phyloP scores from a whole-genome alignment of 1,140 invertebrate genomes.

The Drosophila setifemur region DNA sequence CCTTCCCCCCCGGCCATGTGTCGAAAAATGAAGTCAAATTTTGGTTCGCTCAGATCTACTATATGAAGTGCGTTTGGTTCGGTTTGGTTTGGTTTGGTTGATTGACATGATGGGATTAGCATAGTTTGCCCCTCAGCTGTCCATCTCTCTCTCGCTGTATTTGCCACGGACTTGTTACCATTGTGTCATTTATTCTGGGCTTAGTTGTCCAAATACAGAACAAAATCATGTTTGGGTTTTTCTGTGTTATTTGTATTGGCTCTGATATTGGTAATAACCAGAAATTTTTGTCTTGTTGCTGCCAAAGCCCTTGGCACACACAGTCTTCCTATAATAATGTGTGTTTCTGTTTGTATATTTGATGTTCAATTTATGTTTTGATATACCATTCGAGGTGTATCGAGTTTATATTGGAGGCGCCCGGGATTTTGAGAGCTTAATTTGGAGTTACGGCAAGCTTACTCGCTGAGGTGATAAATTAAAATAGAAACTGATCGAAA shows the following conservation, averaged over 20 bases:
- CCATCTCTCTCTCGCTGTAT: constrained; percentile 5
- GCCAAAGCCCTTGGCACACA: constrained; percentile 47
- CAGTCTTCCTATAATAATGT: constrained; percentile 5
- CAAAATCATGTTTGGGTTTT: constrained; percentile 33
- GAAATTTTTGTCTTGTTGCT: constrained; percentile 50
- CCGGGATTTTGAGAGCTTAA: constrained; percentile 42
- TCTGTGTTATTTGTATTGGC: constrained; percentile 62
- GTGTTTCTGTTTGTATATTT: constrained; percentile 16
- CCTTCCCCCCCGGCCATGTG: constrained; percentile 36
- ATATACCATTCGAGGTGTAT: constrained; percentile 39
- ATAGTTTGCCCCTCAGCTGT: constrained; percentile 17
- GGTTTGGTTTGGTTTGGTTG: constrained; percentile 35
- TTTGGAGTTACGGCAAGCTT: constrained; percentile 21
- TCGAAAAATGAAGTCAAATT: constrained; percentile 70
- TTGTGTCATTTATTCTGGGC: constrained; percentile 66
- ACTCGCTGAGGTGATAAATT: constrained; percentile 33
- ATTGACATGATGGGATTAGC: constrained; percentile 77
- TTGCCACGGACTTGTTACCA: constrained; percentile 51
- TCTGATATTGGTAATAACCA: constrained; percentile 73
- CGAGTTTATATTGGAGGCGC: constrained; percentile 50
- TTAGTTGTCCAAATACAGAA: constrained; percentile 65
- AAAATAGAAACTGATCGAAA: constrained; percentile 1
- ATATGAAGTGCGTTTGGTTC: constrained; percentile 28
- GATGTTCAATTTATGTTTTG: constrained; percentile 31
- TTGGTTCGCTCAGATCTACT: constrained; percentile 43